These are phyloP conservation scores for Hycleus cichorii DNA, from an alignment of 1,140 invertebrate species.

Conservation along the genomic window DNA sequence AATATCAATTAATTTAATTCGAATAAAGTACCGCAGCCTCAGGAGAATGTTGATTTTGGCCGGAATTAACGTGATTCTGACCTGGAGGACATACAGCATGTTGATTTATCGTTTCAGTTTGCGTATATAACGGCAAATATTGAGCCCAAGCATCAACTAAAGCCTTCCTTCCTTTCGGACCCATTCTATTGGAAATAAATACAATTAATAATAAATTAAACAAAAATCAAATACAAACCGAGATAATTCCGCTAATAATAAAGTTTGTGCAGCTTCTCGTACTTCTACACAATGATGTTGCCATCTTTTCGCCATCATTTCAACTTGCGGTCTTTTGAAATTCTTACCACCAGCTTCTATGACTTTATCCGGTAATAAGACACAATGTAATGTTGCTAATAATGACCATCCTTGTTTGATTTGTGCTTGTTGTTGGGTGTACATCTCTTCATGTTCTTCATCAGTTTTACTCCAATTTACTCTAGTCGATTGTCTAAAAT, in stretches of 20 bases:
- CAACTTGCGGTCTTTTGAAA: slow-evolving; percentile 90
- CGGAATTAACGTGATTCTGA: slow-evolving; percentile 38
- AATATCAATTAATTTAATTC: no score
- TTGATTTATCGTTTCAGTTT: slow-evolving; percentile 59
- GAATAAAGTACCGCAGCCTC: slow-evolving; percentile 18
- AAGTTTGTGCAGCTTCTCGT: slow-evolving; percentile 90
- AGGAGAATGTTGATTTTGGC: slow-evolving; percentile 41
- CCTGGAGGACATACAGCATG: slow-evolving; percentile 39
- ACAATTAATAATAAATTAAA: slow-evolving; percentile 1
- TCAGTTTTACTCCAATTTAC: slow-evolving; percentile 63
- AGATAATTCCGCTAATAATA: slow-evolving; percentile 87
- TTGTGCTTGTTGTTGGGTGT: slow-evolving; percentile 77
- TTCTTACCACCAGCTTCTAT: slow-evolving; percentile 56
- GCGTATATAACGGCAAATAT: slow-evolving; percentile 81
- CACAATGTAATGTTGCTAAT: slow-evolving; percentile 91
- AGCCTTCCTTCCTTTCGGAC: slow-evolving; percentile 83
- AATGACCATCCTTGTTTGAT: slow-evolving; percentile 97
- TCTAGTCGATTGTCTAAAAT: slow-evolving; percentile 37
- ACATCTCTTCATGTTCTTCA: slow-evolving; percentile 71
- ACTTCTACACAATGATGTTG: slow-evolving; percentile 98
- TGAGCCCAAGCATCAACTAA: slow-evolving; percentile 94
- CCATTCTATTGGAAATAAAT: slow-evolving; percentile 52
- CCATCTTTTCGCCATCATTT: slow-evolving; percentile 95
- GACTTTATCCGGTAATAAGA: slow-evolving; percentile 85
- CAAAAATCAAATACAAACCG: background rate